Evolutionary conservation across 2,888 invertebrate genomes (phyloP), one percentile per base, ranked within the genome.

Genomic region (Hydrotaea cyrtoneurina): DNA sequence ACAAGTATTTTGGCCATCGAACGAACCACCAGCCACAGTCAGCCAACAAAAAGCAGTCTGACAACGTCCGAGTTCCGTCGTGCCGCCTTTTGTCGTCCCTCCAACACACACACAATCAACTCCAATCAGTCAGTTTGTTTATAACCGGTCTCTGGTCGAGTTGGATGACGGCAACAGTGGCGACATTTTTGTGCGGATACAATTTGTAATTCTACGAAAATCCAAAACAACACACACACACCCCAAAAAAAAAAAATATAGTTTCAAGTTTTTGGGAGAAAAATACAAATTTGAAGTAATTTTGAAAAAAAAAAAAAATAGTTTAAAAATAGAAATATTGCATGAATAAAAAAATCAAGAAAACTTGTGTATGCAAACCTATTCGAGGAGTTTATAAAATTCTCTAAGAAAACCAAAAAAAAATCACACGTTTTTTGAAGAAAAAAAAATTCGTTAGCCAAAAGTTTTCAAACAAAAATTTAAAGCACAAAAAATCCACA

Each of bases 41-140:
- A 31, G 39, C 7, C 39, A 3, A 39, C 1, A 39, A 11, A 39
- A 39, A 39, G 39, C 13, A 31, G 31, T 39, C 11, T 8, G 39
- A 8, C 39, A 39, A 13, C 8, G 39, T 39, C 39, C 10, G 39
- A 39, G 11, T 39, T 8, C 13, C 11, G 39, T 50, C 39, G 31
- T 43, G 39, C 53, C 77, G 66, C 75, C 64, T 81, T 79, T 76
- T 82, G 73, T 79, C 76, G 73, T 55, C 69, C 71, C 1, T 10
- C 19, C n/a, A 62, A 62, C 31, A 31, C 64, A 64, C 39, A 69
- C 59, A 78, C 71, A 64, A 78, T 50, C 53, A 71, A 77, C 43
- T 85, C 73, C 66, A 76, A 79, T 85, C 85, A 85, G 85, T 85
- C 85, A 85, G 85, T 85, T 85, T 79, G 85, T 82, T 82, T 82